Conservation (phyloP, 2,113 vertebrate species). For the Pelecanoides urinatrix region DNA sequence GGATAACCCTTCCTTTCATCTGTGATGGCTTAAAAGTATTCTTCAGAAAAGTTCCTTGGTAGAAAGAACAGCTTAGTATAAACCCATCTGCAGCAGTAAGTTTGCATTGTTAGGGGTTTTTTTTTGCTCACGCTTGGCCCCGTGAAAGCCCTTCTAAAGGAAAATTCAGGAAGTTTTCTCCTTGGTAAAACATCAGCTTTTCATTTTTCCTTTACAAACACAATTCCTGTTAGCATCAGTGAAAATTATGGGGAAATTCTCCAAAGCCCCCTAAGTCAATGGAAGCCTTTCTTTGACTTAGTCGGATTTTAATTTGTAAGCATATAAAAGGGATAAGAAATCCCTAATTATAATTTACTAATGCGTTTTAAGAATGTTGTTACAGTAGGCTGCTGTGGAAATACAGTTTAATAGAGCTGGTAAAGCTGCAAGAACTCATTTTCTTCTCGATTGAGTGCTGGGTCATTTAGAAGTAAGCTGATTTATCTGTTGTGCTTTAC, state of each 20-base stretch:
- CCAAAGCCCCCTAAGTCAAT: not conserved
- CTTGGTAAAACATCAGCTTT: not conserved
- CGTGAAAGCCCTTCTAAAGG: not conserved
- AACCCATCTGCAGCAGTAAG: not conserved
- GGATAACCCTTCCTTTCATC: not conserved
- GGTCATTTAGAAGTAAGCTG: not conserved
- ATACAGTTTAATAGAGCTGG: not conserved
- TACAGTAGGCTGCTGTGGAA: not conserved
- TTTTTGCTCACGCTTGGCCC: not conserved
- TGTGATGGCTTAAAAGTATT: not conserved
- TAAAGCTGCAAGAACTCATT: not conserved
- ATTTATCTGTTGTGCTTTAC: not conserved
- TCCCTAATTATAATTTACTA: slow-evolving; percentile 9
- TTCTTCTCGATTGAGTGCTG: not conserved
- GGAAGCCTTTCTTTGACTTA: not conserved
- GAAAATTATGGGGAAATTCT: not conserved
- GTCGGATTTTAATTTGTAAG: not conserved
- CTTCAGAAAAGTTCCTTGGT: not conserved
- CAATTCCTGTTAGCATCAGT: not conserved
- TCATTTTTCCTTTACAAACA: not conserved
- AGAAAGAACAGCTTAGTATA: not conserved
- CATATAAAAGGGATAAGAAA: not conserved
- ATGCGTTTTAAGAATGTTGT: not conserved
- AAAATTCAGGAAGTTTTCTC: not conserved
- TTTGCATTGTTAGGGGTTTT: not conserved